Evolutionary conservation across 1,140 invertebrate genomes (phyloP).

Genomic region (Laodelphax striatellus): DNA sequence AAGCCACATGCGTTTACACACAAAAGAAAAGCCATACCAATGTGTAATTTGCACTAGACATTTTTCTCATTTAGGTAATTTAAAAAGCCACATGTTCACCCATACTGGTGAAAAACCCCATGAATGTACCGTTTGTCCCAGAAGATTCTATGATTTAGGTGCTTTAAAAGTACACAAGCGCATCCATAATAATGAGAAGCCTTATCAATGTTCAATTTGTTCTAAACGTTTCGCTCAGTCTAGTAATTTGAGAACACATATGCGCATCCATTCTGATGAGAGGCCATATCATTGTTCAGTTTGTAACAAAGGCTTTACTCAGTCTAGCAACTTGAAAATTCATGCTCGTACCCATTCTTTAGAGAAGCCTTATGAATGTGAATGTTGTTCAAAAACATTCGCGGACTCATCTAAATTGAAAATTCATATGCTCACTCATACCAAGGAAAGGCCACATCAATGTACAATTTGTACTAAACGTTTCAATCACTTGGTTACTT

Average conservation of each 20-base stretch:
- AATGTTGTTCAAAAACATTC: neutral
- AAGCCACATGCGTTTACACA: conserved; percentile 3
- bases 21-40: conserved; percentile 38
- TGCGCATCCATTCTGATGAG: conserved; percentile 32
- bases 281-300: neutral
- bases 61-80: conserved; percentile 31
- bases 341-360: neutral
- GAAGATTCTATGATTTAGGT: conserved; percentile 33
- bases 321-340: neutral
- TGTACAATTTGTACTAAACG: conserved; percentile 14
- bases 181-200: conserved; percentile 30
- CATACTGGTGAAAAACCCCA: conserved; percentile 26
- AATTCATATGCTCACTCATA: neutral
- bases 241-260: conserved; percentile 2
- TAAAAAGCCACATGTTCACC: conserved; percentile 22
- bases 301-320: neutral
- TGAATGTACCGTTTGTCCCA: conserved; percentile 33
- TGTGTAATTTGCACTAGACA: conserved; percentile 38
- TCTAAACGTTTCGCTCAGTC: neutral
- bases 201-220: neutral
- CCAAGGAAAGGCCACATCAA: neutral
- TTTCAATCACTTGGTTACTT: neutral
- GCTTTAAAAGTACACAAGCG: conserved; percentile 32
- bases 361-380: neutral
- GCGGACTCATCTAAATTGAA: no score